These are phyloP conservation scores for Phalacrocorax aristotelis DNA, from an alignment of 2,113 vertebrate genomes.

Conservation along the genomic window DNA sequence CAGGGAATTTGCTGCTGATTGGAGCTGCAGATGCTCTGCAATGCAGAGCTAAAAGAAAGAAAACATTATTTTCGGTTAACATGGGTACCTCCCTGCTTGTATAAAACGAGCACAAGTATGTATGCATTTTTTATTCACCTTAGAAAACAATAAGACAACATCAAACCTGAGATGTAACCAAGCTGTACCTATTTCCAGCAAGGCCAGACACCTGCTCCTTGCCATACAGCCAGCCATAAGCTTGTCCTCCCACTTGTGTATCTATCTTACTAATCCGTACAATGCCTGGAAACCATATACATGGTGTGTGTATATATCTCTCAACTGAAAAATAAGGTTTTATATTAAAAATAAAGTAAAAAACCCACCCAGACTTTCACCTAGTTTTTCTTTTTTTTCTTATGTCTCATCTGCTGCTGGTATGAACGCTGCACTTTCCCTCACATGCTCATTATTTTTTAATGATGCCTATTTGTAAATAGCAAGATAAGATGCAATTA, in stretches of 20 bases:
- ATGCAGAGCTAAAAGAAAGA: not conserved
- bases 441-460: slow-evolving; percentile 72
- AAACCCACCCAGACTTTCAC: not conserved
- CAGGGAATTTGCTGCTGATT: not conserved
- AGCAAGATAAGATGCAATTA: slow-evolving; percentile 83
- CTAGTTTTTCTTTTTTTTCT: not conserved
- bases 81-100: not conserved
- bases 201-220: slow-evolving; percentile 1
- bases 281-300: not conserved
- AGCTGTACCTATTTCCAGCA: not conserved
- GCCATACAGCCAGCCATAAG: not conserved
- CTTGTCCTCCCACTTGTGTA: not conserved
- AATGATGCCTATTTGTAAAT: slow-evolving; percentile 83
- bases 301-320: not conserved
- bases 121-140: not conserved
- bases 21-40: slow-evolving; percentile 40
- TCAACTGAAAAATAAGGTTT: not conserved
- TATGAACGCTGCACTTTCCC: not conserved
- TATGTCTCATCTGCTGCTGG: slow-evolving; percentile 16
- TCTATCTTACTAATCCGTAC: not conserved
- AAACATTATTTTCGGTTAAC: not conserved
- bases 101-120: not conserved
- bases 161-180: not conserved
- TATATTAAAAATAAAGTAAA: not conserved
- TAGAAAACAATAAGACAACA: not conserved